These are phyloP conservation scores for Coregonus clupeaformis DNA, from an alignment of 2,113 vertebrate genomes.

Conservation along the genomic window DNA sequence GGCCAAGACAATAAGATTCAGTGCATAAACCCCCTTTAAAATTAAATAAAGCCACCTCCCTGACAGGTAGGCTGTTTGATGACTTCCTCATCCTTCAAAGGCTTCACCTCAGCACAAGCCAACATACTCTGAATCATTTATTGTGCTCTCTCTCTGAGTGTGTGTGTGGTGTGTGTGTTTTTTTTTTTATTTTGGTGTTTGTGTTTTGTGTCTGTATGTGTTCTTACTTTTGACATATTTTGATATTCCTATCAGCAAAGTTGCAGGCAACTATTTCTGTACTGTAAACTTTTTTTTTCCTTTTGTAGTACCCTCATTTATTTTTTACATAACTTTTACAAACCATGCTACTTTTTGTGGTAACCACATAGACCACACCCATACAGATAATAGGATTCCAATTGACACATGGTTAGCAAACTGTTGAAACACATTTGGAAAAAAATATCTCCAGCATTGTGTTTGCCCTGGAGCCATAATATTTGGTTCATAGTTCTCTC, in stretches of 20 bases:
- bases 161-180: too few relatives aligned
- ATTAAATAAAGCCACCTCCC: slow-evolving; percentile 31
- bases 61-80: slow-evolving; percentile 32
- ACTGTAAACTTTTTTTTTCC: too few relatives aligned
- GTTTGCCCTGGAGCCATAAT: slow-evolving; percentile 21
- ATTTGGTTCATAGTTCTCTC: not conserved
- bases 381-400: not conserved
- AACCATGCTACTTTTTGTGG: not conserved
- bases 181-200: too few relatives aligned
- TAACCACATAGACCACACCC: not conserved
- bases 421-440: too few relatives aligned
- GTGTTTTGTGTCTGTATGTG: too few relatives aligned
- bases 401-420: not conserved
- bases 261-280: too few relatives aligned
- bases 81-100: slow-evolving; percentile 33
- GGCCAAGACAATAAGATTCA: not conserved
- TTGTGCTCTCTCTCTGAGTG: not conserved
- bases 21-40: not conserved
- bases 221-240: too few relatives aligned
- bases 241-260: too few relatives aligned
- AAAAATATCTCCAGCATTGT: slow-evolving; percentile 4
- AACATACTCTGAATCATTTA: too few relatives aligned
- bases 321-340: too few relatives aligned
- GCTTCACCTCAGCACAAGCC: slow-evolving; percentile 10
- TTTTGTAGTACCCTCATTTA: too few relatives aligned